Base-by-base conservation (phyloP, 1,140 invertebrate species). In the Drosophila watanabei region DNA sequence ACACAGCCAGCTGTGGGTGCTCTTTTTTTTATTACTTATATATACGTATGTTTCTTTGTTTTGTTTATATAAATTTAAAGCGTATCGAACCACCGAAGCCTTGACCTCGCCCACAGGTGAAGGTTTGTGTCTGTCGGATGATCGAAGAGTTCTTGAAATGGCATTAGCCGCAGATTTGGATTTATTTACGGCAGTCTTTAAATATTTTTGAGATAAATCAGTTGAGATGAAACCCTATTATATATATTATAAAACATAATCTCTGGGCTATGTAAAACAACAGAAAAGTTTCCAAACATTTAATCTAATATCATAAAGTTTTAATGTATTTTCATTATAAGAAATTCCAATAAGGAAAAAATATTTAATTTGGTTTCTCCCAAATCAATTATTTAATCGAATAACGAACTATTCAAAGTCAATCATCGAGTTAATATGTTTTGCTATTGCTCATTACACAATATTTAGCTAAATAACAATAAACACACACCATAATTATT, bases 21-120 rank as follows among this genome's bases (percentile, higher is more conserved):
- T 73, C 28, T 24, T 35, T n/a, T 35, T 32, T 39, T 73, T 54
- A 45, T 41, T 33, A 52, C n/a, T 52, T 7, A 5, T 24, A 24
- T 24, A 3, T 24, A 1, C 3, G 10, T 33, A 24, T 52, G 28
- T 39, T 45, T 35, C 16, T 28, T 46, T 10, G 0, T 45, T 71
- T 66, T 72, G 24, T 72, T 35, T 48, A 58, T 32, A 35, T 35
- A 30, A 33, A 33, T 18, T 39, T 18, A 41, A 58, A 70, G 43
- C 30, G 41, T 35, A 49, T 71, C 43, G 66, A 59, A 46, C 32
- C n/a, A n/a, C 39, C 13, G 7, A 68, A 72, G n/a, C 68, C 70
- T 52, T 73, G 70, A 73, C 68, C 70, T n/a, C 54, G 13, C 13
- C n/a, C 6, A 5, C 70, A 73, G 70, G 54, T 61, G 24, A 73